Base-by-base conservation (phyloP, 2,888 invertebrate genomes). In the Melieria omissa region DNA sequence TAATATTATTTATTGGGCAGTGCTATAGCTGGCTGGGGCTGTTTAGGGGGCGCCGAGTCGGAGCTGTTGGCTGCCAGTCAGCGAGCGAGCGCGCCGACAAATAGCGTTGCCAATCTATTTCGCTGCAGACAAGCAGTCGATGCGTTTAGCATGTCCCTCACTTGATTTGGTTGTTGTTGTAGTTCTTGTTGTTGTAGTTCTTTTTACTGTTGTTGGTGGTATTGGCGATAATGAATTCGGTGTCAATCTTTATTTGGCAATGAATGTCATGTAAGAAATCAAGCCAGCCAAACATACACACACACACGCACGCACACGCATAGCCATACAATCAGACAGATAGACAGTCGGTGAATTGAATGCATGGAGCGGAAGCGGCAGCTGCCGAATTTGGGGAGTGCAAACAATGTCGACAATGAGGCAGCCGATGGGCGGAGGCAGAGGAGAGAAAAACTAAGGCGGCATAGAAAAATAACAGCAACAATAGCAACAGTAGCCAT, bases 181-280 rank as follows among this genome's bases (percentile, higher is more conserved):
- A n/a, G n/a, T 9, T 52, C 49, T 8, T 8, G 12, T 12, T 8
- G 49, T 49, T 14, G 14, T 8, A 6, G 52, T 52, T 16, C 1
- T 65, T 67, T 68, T 69, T n/a, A n/a, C n/a, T 65, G 65, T 62
- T 71, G 12, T 45, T 65, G 16, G 4, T 12, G 12, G 52, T 41
- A 47, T 47, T 55, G 73, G 75, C 74, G 78, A 77, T 66, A 58
- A 80, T 80, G 78, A 80, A 80, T 78, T 79, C 77, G 76, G 79
- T 77, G 80, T 80, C 80, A 80, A 79, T 80, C 80, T 80, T 79
- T 77, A 80, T 80, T 79, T 78, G 77, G 77, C 78, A 74, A 73
- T 73, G 73, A 74, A 73, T 77, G 77, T 76, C 78, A 77, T 74
- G 75, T 73, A 75, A 76, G 75, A 72, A 73, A 73, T 73, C 73